A percentile compares a stretch with the other conserved stretches of the same genome.
phyloP scores from a whole-genome alignment of 2,113 vertebrate species.

The Oxyruncus cristatus region DNA sequence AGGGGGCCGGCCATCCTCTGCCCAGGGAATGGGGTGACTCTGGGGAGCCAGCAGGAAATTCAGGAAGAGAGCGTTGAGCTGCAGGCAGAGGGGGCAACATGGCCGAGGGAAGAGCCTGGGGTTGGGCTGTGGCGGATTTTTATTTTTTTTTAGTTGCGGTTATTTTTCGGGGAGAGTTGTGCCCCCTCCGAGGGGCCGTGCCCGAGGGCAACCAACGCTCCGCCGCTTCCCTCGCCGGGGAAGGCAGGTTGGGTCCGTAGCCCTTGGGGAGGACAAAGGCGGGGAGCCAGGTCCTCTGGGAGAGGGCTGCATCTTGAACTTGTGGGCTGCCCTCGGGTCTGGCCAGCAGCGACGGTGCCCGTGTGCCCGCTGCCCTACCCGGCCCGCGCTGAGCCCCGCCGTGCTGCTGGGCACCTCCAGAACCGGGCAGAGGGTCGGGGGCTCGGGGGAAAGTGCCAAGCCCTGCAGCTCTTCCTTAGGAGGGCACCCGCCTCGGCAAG shows the following conservation, averaged over 20 bases:
- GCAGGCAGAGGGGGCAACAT: not conserved
- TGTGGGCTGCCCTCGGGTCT: not conserved
- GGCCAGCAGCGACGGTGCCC: not conserved
- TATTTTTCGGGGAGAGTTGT: not conserved
- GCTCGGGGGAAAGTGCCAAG: not conserved
- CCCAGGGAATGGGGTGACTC: too few relatives aligned
- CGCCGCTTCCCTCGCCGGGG: not conserved
- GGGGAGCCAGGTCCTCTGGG: not conserved
- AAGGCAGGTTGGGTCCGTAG: not conserved
- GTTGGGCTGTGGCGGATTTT: rapidly evolving
- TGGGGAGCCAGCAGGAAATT: not conserved
- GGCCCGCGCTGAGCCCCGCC: not conserved
- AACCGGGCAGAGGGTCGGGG: not conserved
- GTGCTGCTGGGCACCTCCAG: not conserved
- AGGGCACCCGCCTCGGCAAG: not conserved
- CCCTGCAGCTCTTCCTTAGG: not conserved
- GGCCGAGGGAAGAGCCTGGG: not conserved
- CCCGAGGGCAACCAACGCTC: not conserved
- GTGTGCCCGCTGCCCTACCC: not conserved
- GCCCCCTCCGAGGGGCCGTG: not conserved
- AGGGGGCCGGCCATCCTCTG: not conserved
- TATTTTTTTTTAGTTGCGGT: not conserved
- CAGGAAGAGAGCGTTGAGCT: not conserved
- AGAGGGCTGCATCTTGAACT: not conserved
- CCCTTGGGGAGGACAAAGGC: too few relatives aligned